Base-by-base conservation (phyloP, 2,113 vertebrate genomes). In the Leptocoma aspasia region DNA sequence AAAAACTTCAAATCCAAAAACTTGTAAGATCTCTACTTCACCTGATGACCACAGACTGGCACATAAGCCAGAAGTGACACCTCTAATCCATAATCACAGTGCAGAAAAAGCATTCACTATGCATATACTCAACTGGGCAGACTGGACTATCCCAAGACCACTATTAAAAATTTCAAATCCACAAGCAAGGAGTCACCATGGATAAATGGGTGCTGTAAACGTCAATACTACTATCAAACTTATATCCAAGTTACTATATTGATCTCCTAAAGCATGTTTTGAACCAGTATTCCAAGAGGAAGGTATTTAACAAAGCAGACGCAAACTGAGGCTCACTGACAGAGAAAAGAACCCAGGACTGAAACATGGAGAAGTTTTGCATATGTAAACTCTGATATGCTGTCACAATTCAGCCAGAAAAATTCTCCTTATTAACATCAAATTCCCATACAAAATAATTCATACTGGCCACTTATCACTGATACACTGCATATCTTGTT, bases 371-470 rank as follows among this genome's bases (percentile, higher is more conserved):
- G 10, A 22, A 1, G 2, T 20, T 78, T 82, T 54, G 10, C 42
- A 53, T 8, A 5, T 7, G 6, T 73, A 37, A 78, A 65, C n/a
- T 70, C 59, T 6, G 7, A 54, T 35, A 64, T 4, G 7, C 21
- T 47, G 30, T 20, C 66, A 79, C 8, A 79, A 84, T 59, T 79
- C 13, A 79, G 11, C 15, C 54, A 47, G 24, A 75, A 94, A 75
- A 78, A 13, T 2, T 27, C 53, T 31, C 77, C 65, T 85, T 89
- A 44, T 75, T 87, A 96, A 82, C 76, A 91, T 33, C 33, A 80
- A 86, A 90, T 71, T 77, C 69, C 71, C 37, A 24, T 56, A 78
- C n/a, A 89, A 95, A 96, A 94, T 70, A 59, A 77, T 96, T 96
- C 80, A 33, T 94, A 94, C 54, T 69, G 96, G 89, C 73, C 14